Evolutionary conservation across 2,113 vertebrate species (phyloP).

Genomic region (Elephantulus edwardii): DNA sequence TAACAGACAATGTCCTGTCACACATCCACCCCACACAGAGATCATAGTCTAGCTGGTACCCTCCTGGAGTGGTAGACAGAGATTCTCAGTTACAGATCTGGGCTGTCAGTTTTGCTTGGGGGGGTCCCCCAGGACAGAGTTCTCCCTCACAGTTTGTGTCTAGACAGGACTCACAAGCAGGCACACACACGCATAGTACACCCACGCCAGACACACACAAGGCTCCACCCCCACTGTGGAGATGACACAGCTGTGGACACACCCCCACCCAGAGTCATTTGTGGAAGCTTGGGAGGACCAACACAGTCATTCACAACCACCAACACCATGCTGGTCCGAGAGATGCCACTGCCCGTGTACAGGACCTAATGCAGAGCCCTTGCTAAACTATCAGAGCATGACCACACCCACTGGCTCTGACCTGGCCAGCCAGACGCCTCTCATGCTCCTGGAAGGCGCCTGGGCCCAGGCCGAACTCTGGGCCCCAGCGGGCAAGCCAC

Average conservation of each 20-base stretch:
- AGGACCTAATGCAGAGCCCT: not conserved
- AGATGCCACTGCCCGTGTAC: not conserved
- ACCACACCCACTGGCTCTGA: not conserved
- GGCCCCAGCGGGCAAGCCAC: not conserved
- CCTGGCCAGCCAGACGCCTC: not conserved
- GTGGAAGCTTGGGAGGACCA: not conserved
- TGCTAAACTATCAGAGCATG: not conserved
- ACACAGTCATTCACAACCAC: not conserved
- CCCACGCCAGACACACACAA: not conserved
- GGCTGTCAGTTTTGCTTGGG: not conserved
- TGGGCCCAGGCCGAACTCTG: not conserved
- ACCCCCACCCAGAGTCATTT: slow-evolving; percentile 34
- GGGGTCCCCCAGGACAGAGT: not conserved
- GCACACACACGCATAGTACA: not conserved
- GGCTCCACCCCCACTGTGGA: not conserved
- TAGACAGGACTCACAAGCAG: not conserved
- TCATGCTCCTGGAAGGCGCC: not conserved
- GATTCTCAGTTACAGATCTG: not conserved
- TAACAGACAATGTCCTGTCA: not conserved
- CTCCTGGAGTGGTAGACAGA: not conserved
- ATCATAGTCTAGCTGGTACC: not conserved
- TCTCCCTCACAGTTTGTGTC: not conserved
- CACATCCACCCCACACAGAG: not conserved
- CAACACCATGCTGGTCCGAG: not conserved
- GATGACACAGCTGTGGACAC: slow-evolving; percentile 35